Base-by-base conservation (phyloP, 1,140 invertebrate genomes). In the Drosophila leontia region DNA sequence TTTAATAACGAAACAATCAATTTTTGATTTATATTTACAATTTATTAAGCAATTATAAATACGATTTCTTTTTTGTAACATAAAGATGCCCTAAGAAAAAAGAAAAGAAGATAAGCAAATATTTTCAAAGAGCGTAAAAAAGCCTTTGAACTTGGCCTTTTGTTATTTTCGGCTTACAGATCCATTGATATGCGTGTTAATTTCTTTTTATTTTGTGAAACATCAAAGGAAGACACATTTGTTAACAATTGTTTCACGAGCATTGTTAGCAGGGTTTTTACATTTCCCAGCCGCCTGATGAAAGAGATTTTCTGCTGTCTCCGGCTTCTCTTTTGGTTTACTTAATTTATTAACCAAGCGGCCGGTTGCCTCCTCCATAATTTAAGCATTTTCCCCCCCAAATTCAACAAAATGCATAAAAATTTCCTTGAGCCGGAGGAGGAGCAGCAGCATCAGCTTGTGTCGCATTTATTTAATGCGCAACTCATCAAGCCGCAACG, bases 311-410 rank as follows among this genome's bases (percentile, higher is more conserved):
- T 51, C 37, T 3, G 56, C 35, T n/a, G 15, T 34, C 56, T 61
- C 50, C 7, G 32, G 12, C 57, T 35, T 69, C 61, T 64, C 35
- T 45, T 53, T 39, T 13, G 41, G 53, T 39, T 50, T 61, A 50
- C 44, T 8, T 47, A 87, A 71, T 75, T 82, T 65, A 87, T 82
- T 75, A 70, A 58, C 23, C 62, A 77, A 60, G 61, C 60, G 42
- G 53, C 48, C 7, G 29, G 3, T 13, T 50, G 29, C 65, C 51
- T 71, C 58, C 75, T 77, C 75, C 51, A 86, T 80, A 87, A 86
- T 83, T 87, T 87, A 87, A 56, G 80, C 83, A 82, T 75, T 86
- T 85, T 87, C 64, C 76, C 61, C 58, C 60, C 48, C 39, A 60
- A 69, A 61, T 56, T 75, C 65, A 80, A 82, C 75, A 64, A 81